These are phyloP conservation scores for Tachuris rubrigastra DNA, from an alignment of 2,113 vertebrate genomes.

Conservation along the genomic window DNA sequence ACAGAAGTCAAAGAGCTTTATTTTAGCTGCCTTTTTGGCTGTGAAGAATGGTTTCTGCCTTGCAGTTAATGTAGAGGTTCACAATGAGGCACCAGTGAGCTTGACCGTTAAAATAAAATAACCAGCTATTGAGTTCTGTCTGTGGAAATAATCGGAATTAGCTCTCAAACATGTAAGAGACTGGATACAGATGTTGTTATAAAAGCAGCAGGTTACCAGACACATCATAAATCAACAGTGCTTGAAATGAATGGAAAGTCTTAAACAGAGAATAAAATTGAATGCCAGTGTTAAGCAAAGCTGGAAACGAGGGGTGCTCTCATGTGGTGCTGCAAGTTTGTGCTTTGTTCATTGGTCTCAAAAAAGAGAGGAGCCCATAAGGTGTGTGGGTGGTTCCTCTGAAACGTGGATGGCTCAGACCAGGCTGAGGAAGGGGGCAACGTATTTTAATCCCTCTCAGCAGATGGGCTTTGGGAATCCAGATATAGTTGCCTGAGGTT, in stretches of 20 bases:
- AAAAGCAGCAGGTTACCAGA: background rate
- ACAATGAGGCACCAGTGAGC: background rate
- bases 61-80: background rate
- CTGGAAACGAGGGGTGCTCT: background rate
- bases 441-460: background rate
- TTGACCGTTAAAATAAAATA: background rate
- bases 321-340: background rate
- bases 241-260: background rate
- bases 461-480: background rate
- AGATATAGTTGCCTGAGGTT: background rate
- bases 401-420: constrained; percentile 7
- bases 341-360: background rate
- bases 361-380: background rate
- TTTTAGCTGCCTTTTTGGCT: background rate
- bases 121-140: background rate
- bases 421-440: constrained; percentile 16
- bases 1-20: background rate
- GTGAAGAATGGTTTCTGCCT: background rate
- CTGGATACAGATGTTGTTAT: constrained; percentile 14
- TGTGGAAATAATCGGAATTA: background rate
- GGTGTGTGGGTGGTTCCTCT: constrained; percentile 21
- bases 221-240: background rate
- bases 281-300: background rate
- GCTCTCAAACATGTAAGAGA: background rate
- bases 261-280: background rate